Evolutionary conservation across 2,888 invertebrate genomes (phyloP).

Genomic region (Anthoptus insignis): DNA sequence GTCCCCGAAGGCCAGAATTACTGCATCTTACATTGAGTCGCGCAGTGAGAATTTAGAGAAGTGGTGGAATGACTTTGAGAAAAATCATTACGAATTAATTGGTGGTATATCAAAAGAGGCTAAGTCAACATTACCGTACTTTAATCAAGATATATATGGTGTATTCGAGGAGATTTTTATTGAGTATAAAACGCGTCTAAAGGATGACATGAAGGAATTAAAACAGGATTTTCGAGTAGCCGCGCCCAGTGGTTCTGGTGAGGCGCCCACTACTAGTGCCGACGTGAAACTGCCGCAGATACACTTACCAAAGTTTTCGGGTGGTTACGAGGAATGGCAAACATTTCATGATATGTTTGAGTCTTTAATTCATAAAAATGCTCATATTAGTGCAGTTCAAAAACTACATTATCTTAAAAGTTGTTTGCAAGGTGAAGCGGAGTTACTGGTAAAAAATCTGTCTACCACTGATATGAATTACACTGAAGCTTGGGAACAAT

Average conservation of each 20-base stretch:
- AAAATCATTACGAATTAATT: not conserved
- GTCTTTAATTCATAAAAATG: slow-evolving; percentile 44
- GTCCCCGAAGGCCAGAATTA: not conserved
- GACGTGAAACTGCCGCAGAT: slow-evolving; percentile 9
- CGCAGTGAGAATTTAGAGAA: not conserved
- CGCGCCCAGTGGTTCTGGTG: no score
- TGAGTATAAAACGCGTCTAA: no score
- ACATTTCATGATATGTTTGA: not conserved
- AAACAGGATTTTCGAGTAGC: no score
- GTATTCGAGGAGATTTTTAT: not conserved
- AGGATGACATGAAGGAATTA: no score
- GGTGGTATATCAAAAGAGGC: no score
- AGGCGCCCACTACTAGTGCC: no score
- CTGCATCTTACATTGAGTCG: not conserved
- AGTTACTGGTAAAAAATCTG: slow-evolving; percentile 24
- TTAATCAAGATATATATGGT: not conserved
- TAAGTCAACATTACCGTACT: no score
- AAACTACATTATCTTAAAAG: slow-evolving; percentile 49
- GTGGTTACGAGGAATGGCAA: slow-evolving; percentile 16
- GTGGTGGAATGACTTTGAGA: not conserved
- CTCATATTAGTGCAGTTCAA: slow-evolving; percentile 39
- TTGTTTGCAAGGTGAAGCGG: slow-evolving; percentile 32
- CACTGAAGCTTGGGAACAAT: slow-evolving; percentile 42
- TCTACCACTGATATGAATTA: slow-evolving; percentile 45
- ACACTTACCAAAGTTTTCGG: slow-evolving; percentile 2